Conservation (phyloP, 1,140 invertebrate genomes). For the Phocides pigmalion region DNA sequence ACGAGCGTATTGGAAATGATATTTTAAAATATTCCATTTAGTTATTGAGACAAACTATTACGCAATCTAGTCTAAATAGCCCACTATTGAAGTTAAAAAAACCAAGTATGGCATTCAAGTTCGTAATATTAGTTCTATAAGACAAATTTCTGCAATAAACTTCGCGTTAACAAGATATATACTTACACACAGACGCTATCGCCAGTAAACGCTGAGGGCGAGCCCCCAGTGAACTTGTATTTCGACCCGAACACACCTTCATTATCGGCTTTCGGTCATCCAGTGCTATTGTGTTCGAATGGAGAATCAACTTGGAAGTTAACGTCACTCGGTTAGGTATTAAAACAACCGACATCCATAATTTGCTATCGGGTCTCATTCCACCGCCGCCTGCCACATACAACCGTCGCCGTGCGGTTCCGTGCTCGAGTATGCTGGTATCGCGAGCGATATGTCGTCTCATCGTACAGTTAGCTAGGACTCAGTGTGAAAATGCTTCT, state of each 20-base stretch:
- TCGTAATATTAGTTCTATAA: neutral
- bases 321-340: constrained; percentile 4
- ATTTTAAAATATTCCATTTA: too few relatives aligned
- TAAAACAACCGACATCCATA: neutral
- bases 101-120: too few relatives aligned
- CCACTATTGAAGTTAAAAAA: too few relatives aligned
- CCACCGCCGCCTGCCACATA: constrained; percentile 41
- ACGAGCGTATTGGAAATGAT: too few relatives aligned
- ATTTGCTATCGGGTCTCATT: constrained; percentile 1
- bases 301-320: constrained; percentile 1
- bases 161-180: neutral
- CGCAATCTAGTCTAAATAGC: too few relatives aligned
- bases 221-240: constrained; percentile 62
- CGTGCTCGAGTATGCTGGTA: constrained; percentile 45
- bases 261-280: constrained; percentile 46
- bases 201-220: constrained; percentile 42
- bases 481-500: constrained; percentile 66
- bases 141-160: neutral
- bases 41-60: too few relatives aligned
- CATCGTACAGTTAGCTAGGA: constrained; percentile 17
- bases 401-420: constrained; percentile 63
- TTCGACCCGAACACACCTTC: constrained; percentile 45
- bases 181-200: constrained; percentile 37
- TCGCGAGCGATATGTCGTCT: constrained; percentile 35
- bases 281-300: constrained; percentile 19